A percentile compares a stretch with the other conserved stretches of the same genome.
Evolutionary conservation across 1,140 invertebrate species (phyloP).

Genomic region (Chrysomallon squamiferum): DNA sequence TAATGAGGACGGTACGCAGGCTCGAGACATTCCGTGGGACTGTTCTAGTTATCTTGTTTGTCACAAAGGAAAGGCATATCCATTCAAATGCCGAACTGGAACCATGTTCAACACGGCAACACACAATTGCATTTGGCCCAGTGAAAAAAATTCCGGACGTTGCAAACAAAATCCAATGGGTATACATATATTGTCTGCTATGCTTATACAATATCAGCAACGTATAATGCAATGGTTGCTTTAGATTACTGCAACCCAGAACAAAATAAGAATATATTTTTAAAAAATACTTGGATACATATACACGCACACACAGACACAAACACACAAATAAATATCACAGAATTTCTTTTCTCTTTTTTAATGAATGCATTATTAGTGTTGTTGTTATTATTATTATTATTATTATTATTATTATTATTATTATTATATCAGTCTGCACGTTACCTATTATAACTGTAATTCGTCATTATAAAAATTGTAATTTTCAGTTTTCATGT

Average conservation of each 20-base stretch:
- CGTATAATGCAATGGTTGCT: not conserved
- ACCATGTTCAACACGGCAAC: not conserved
- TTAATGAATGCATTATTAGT: not conserved
- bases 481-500: not conserved
- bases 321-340: too few species aligned
- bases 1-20: not conserved
- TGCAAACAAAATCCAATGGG: slow-evolving; percentile 5
- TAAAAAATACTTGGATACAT: not conserved
- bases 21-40: slow-evolving; percentile 2
- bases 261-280: not conserved
- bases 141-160: not conserved
- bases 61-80: not conserved
- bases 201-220: not conserved
- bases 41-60: slow-evolving; percentile 1
- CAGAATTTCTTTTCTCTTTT: too few species aligned
- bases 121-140: not conserved
- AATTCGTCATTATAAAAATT: too few species aligned
- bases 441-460: not conserved
- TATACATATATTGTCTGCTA: not conserved
- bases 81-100: not conserved
- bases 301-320: not conserved
- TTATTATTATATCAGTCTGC: not conserved
- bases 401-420: not conserved
- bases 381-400: not conserved
- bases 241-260: not conserved